phyloP scores from a whole-genome alignment of 2,888 invertebrate species.

The Leuctra nigra region DNA sequence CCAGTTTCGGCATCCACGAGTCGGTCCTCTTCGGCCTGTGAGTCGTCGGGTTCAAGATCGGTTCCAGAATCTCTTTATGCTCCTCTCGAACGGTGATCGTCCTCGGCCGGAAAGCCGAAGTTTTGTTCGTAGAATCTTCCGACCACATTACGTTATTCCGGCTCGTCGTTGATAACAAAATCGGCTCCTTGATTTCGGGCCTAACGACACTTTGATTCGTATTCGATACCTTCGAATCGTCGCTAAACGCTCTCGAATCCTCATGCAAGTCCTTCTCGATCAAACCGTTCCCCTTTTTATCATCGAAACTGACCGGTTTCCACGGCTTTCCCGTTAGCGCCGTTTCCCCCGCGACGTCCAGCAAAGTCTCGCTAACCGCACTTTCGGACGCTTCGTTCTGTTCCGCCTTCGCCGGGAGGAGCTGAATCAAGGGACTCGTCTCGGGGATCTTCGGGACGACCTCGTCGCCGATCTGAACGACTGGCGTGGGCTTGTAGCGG shows the following conservation, averaged over 20 bases:
- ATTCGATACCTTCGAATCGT: constrained; percentile 27
- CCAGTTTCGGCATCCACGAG: constrained; percentile 37
- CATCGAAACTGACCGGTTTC: constrained; percentile 6
- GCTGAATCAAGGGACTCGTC: background rate
- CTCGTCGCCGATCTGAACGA: constrained; percentile 40
- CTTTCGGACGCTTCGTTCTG: background rate
- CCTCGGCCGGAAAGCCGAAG: background rate
- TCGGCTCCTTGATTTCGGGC: constrained; percentile 26
- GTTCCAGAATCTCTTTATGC: constrained; percentile 62
- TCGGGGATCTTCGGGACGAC: constrained; percentile 31
- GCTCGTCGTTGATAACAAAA: background rate
- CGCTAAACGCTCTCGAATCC: constrained; percentile 25
- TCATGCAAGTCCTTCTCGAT: constrained; percentile 5
- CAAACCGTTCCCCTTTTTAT: constrained; percentile 17
- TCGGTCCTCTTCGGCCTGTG: constrained; percentile 17
- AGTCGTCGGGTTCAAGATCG: constrained; percentile 54
- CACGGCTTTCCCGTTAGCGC: background rate
- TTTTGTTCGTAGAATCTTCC: constrained; percentile 2
- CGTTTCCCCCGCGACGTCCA: background rate
- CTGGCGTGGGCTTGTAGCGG: constrained; percentile 39
- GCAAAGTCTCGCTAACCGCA: background rate
- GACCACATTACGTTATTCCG: background rate
- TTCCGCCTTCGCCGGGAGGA: background rate
- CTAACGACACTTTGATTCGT: constrained; percentile 29
- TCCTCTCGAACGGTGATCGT: background rate